Evolutionary conservation across 2,113 vertebrate genomes (phyloP), one percentile per base, ranked within the genome.

Genomic region (Notarius lentiginosus): DNA sequence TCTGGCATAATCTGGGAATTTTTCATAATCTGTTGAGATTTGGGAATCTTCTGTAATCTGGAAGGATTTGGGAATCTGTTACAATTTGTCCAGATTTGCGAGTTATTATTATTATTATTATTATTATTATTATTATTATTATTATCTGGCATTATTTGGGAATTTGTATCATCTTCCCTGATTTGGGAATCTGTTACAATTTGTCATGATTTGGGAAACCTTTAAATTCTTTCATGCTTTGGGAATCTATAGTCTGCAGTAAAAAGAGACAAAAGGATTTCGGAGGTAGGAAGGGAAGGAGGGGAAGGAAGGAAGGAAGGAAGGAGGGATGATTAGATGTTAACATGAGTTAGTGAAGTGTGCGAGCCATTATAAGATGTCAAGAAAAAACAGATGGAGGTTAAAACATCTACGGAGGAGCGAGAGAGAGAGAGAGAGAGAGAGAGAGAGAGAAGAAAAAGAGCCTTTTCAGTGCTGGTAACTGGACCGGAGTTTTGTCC

Each of bases 381-480:
- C 10, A 80, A 27, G 65, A 51, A 77, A 24, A 72, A 63, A 11
- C 20, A 79, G 58, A 86, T 72, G 41, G 76, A 84, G 76, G 20
- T 47, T 79, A 30, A 56, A 3, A 14, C n/a, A 24, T 81, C 20
- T 2, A 56, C 68, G 22, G 83, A 84, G 49, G 72, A 58, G 17
- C 7, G 15, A 53, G n/a, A 20, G 79, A 61, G 20, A 84, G 27
- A 60, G 1, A n/a, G n/a, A 10, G 55, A 47, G 20, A 3, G 55
- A 47, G 34, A 6, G 53, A 41, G 0, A 20, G 22, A 14, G 34
- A 24, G 47, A 47, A 63, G 66, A 27, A 63, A 60, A 41, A 72
- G 27, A 88, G 17, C 18, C 20, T 49, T 82, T 83, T 83, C n/a
- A 88, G 53, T 88, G 56, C 34, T 75, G 68, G 86, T 70, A 90